Evolutionary conservation across 2,113 vertebrate species (phyloP).

Genomic region (Sturnira hondurensis): DNA sequence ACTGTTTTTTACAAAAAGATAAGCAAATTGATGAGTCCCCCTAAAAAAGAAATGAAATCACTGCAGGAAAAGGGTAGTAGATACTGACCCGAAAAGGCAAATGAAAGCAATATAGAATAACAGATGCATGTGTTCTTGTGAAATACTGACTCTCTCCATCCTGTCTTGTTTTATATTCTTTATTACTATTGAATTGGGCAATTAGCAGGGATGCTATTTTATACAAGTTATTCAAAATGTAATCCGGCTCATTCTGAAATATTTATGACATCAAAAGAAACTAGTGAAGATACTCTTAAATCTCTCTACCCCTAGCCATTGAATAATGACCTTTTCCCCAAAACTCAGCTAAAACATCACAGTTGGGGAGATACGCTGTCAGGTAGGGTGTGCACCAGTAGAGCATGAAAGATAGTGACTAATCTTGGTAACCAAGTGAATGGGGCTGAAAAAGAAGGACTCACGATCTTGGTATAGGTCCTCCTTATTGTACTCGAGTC

Average conservation of each 20-base stretch:
- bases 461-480: not conserved
- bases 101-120: not conserved
- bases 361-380: not conserved
- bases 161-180: rapidly evolving
- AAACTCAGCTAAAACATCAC: not conserved
- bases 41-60: not conserved
- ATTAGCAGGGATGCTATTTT: not conserved
- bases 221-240: not conserved
- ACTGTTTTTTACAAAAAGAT: not conserved
- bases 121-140: rapidly evolving
- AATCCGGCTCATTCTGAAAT: not conserved
- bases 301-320: rapidly evolving
- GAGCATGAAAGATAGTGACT: not conserved
- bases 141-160: rapidly evolving
- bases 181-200: not conserved
- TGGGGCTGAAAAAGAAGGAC: not conserved
- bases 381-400: not conserved
- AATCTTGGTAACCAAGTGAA: rapidly evolving
- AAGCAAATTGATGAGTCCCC: not conserved
- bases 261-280: not conserved
- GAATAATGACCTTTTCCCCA: too few species aligned
- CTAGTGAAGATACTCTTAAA: not conserved
- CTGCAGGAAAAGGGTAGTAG: not conserved
- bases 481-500: not conserved
- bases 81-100: not conserved